Evolutionary conservation across 2,113 vertebrate species (phyloP).

Genomic region (Myrmophylax atrothorax): DNA sequence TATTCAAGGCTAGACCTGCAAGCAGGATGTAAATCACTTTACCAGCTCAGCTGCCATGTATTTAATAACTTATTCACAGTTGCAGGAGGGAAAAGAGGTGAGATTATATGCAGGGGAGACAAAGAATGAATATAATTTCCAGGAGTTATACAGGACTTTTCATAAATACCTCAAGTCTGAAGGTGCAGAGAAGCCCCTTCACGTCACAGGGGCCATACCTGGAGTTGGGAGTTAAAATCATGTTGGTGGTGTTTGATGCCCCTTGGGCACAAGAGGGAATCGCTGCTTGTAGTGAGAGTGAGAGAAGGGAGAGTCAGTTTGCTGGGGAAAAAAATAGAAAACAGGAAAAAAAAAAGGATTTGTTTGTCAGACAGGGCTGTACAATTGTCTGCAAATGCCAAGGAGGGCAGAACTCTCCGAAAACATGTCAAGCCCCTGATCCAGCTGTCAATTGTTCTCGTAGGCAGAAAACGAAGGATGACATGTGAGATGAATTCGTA

Average conservation of each 20-base stretch:
- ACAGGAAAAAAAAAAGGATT: not conserved
- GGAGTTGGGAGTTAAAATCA: not conserved
- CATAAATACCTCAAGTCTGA: not conserved
- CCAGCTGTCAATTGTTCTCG: constrained; percentile 41
- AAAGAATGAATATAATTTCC: not conserved
- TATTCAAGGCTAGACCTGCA: not conserved
- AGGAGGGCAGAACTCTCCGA: not conserved
- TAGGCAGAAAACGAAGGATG: constrained; percentile 43
- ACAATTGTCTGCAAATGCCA: constrained; percentile 30
- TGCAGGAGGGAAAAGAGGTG: not conserved
- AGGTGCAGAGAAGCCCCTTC: not conserved
- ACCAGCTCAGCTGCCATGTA: constrained; percentile 6
- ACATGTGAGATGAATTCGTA: not conserved
- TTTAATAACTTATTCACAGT: constrained; percentile 38
- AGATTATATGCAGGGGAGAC: not conserved
- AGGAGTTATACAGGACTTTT: not conserved
- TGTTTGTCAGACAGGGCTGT: constrained; percentile 40
- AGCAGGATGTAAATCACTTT: constrained; percentile 33
- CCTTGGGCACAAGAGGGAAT: not conserved
- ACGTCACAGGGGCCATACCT: not conserved
- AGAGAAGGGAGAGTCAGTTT: not conserved
- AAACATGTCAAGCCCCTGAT: constrained; percentile 29
- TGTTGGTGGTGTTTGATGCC: not conserved
- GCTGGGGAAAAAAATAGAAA: rapidly evolving
- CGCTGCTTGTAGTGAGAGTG: not conserved